A percentile compares a stretch with the other conserved stretches of the same genome.
Conservation (phyloP, 2,113 vertebrate species). For the Trogon melanurus region DNA sequence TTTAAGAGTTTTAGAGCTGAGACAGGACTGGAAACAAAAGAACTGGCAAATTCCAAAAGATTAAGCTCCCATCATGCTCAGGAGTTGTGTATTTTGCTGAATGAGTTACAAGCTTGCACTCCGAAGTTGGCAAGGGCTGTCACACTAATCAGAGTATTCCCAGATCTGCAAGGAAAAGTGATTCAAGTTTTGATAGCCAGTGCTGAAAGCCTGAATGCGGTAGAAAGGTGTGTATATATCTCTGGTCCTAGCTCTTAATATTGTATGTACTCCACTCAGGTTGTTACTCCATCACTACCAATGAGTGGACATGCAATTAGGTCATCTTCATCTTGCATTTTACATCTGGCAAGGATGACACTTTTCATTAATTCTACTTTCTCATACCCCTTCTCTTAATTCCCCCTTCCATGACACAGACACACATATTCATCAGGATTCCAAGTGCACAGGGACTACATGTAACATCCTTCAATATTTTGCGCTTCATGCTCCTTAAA, state of each 20-base stretch:
- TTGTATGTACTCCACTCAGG: not conserved
- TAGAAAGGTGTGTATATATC: not conserved
- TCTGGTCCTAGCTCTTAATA: not conserved
- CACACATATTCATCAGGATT: not conserved
- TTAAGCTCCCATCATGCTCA: not conserved
- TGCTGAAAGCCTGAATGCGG: not conserved
- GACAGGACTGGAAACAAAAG: not conserved
- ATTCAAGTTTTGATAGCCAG: not conserved
- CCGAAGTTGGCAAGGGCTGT: not conserved
- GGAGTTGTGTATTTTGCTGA: not conserved
- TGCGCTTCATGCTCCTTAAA: not conserved
- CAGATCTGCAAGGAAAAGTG: not conserved
- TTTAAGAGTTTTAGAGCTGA: slow-evolving; percentile 3
- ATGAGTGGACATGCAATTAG: not conserved
- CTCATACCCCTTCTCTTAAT: not conserved
- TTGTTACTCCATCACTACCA: not conserved
- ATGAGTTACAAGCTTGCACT: not conserved
- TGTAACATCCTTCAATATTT: not conserved
- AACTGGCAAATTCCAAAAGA: not conserved
- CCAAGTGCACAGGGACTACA: not conserved
- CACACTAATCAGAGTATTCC: not conserved
- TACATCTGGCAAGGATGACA: not conserved
- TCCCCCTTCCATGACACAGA: not conserved
- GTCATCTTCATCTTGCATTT: not conserved
- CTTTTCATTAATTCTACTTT: not conserved